phyloP scores from a whole-genome alignment of 2,797 vertebrate species.

The Macroramphosus scolopax region DNA sequence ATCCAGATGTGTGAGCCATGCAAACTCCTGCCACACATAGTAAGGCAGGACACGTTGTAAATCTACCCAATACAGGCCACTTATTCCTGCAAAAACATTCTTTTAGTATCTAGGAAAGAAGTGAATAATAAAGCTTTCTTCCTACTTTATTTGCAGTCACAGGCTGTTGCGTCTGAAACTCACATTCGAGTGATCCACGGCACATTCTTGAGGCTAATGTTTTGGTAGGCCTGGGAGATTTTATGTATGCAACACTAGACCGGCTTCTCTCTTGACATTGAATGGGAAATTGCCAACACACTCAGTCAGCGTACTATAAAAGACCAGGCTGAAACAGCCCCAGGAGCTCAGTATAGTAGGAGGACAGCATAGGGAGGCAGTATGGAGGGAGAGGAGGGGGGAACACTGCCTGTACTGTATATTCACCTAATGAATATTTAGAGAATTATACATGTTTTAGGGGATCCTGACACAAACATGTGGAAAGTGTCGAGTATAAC shows the following conservation, averaged over 20 bases:
- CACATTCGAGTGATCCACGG: too few relatives aligned
- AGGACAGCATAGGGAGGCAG: neutral
- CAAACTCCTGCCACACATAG: too few relatives aligned
- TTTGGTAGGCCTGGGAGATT: conserved; percentile 48
- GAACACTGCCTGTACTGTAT: conserved; percentile 9
- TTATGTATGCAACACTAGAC: conserved; percentile 38
- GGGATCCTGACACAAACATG: conserved; percentile 25
- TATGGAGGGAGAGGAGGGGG: neutral
- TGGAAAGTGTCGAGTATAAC: too few relatives aligned
- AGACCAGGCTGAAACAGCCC: conserved; percentile 26
- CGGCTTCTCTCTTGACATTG: conserved; percentile 26
- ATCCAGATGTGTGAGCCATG: too few relatives aligned
- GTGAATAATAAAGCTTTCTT: too few relatives aligned
- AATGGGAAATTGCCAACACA: conserved; percentile 46
- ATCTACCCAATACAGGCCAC: too few relatives aligned
- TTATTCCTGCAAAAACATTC: too few relatives aligned
- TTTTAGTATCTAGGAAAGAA: too few relatives aligned
- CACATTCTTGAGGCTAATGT: conserved; percentile 38
- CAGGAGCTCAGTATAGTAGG: conserved; percentile 15
- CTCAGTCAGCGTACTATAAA: conserved; percentile 43
- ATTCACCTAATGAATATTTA: conserved; percentile 45
- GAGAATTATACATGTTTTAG: conserved; percentile 59
- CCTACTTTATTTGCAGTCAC: too few relatives aligned
- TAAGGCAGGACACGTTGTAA: too few relatives aligned
- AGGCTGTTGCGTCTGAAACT: too few relatives aligned